Evolutionary conservation across 1,140 invertebrate species (phyloP).

Genomic region (Drosophila simulans): DNA sequence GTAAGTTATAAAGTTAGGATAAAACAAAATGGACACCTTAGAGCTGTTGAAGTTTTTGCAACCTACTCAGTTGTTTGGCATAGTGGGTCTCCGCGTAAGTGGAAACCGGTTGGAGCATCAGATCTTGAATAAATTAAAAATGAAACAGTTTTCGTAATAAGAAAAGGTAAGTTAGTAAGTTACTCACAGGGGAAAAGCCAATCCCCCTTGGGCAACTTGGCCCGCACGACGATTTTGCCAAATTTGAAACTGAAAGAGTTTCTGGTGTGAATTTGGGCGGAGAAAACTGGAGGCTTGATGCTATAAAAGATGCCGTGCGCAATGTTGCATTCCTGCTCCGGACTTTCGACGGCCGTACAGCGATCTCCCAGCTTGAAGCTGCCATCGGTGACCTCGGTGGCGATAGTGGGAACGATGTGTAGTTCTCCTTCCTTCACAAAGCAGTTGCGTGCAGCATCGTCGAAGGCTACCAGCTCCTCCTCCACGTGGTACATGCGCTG

Average conservation of each 20-base stretch:
- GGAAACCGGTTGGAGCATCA: constrained; percentile 69
- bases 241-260: constrained; percentile 68
- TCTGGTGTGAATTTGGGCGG: constrained; percentile 65
- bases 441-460: constrained; percentile 42
- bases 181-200: constrained; percentile 69
- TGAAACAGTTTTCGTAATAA: neutral
- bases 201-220: constrained; percentile 68
- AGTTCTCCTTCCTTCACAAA: constrained; percentile 65
- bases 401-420: constrained; percentile 56
- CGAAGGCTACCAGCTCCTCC: constrained; percentile 73
- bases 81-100: constrained; percentile 68
- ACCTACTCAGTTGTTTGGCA: constrained; percentile 69
- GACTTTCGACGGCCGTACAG: constrained; percentile 61
- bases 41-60: neutral
- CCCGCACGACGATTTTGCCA: constrained; percentile 65
- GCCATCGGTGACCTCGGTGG: constrained; percentile 52
- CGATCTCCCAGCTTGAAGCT: constrained; percentile 57
- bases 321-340: constrained; percentile 59
- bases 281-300: constrained; percentile 67
- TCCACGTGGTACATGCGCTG: constrained; percentile 66
- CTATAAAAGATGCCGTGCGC: constrained; percentile 48
- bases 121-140: constrained; percentile 27
- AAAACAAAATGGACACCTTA: too few species aligned
- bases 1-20: neutral
- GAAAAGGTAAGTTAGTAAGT: neutral